A percentile compares a stretch with the other conserved stretches of the same genome.
These are phyloP conservation scores for Motacilla tschutschensis DNA, from an alignment of 2,113 vertebrate species.

Conservation along the genomic window DNA sequence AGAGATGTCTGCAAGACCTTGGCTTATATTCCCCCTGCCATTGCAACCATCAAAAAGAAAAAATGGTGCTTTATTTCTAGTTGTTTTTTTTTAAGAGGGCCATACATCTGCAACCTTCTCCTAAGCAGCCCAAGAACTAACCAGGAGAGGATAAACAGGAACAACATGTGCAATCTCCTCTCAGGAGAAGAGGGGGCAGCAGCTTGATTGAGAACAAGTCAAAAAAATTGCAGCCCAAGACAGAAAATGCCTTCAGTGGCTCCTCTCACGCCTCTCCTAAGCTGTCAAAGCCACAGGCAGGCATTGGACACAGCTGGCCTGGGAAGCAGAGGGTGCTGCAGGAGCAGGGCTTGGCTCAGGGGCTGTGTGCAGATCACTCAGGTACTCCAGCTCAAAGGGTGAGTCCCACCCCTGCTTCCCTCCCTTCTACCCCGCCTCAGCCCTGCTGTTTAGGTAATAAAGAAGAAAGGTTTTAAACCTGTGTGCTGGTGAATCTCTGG, in stretches of 20 bases:
- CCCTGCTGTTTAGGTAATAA: not conserved
- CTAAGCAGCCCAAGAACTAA: not conserved
- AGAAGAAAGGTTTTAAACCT: slow-evolving; percentile 4
- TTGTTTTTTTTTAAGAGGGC: not conserved
- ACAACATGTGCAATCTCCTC: not conserved
- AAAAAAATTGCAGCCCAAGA: not conserved
- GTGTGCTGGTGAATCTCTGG: not conserved
- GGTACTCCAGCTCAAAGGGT: not conserved
- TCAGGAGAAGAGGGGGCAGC: not conserved
- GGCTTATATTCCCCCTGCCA: not conserved
- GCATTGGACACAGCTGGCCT: rapidly evolving
- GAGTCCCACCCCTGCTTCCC: not conserved
- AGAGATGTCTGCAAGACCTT: not conserved
- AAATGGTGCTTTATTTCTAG: not conserved
- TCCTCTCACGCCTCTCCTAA: not conserved
- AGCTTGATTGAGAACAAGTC: not conserved
- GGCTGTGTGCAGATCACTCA: not conserved
- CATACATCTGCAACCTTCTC: not conserved
- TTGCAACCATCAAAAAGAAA: not conserved
- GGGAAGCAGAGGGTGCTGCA: not conserved
- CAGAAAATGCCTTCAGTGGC: not conserved
- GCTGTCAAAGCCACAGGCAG: not conserved
- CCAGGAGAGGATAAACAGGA: not conserved
- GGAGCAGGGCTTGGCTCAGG: not conserved
- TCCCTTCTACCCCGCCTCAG: not conserved